Evolutionary conservation across 2,797 vertebrate species (phyloP).

Genomic region (Oceanodroma leucorhoa): DNA sequence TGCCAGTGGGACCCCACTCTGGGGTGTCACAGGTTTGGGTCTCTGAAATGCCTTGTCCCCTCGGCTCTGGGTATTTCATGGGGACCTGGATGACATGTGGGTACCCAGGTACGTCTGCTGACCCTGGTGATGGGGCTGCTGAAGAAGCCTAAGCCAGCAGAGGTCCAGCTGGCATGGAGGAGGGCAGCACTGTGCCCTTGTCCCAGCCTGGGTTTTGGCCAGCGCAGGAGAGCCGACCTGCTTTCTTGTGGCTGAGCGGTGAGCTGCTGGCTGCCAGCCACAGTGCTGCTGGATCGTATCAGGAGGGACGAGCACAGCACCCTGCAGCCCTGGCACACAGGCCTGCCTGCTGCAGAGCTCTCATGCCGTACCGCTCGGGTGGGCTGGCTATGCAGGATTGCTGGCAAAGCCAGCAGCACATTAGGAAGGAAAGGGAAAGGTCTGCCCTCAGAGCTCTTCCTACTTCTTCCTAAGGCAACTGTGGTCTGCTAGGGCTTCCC

Average conservation of each 20-base stretch:
- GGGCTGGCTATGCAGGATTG: not conserved
- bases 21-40: not conserved
- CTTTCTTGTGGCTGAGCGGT: not conserved
- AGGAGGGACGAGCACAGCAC: not conserved
- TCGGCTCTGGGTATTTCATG: not conserved
- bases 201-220: not conserved
- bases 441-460: not conserved
- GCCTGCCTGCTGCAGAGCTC: not conserved
- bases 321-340: not conserved
- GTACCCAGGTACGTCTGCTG: not conserved
- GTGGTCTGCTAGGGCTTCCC: not conserved
- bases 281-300: not conserved
- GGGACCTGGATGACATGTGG: not conserved
- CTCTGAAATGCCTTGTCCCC: not conserved
- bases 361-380: accelerated
- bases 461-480: not conserved
- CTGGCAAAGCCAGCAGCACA: not conserved
- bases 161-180: not conserved
- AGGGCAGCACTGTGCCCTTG: not conserved
- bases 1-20: not conserved
- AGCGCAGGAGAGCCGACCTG: not conserved
- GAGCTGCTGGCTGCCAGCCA: not conserved
- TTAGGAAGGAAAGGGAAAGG: not conserved
- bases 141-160: not conserved
- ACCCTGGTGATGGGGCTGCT: not conserved